phyloP scores from a whole-genome alignment of 2,113 vertebrate species.

The Dasypus novemcinctus region DNA sequence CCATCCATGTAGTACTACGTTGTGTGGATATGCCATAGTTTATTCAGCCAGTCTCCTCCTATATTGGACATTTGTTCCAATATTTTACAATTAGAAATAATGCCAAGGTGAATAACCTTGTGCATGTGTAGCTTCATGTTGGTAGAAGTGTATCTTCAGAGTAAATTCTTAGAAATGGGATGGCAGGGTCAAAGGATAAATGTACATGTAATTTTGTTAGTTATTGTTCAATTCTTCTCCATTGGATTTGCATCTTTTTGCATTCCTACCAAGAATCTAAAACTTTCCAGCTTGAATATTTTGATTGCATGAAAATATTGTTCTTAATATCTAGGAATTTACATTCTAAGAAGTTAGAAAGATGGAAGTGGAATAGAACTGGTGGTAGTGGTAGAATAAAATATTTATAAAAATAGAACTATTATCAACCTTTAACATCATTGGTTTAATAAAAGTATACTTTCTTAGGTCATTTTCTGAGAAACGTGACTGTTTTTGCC shows the following conservation, averaged over 20 bases:
- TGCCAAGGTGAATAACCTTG: not conserved
- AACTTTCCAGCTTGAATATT: not conserved
- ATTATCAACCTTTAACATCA: not conserved
- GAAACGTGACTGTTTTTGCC: not conserved
- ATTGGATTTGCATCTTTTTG: not conserved
- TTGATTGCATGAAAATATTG: slow-evolving; percentile 20
- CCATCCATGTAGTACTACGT: not conserved
- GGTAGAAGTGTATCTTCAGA: not conserved
- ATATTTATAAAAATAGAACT: not conserved
- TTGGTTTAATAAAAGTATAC: slow-evolving; percentile 16
- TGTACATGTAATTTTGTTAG: not conserved
- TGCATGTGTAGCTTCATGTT: not conserved
- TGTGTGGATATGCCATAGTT: not conserved
- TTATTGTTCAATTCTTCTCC: not conserved
- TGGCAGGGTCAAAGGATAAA: not conserved
- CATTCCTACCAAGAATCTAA: not conserved
- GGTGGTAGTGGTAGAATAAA: not conserved
- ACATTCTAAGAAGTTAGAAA: slow-evolving; percentile 12
- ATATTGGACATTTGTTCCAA: not conserved
- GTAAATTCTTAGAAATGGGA: not conserved
- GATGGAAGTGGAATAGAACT: not conserved
- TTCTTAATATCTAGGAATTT: slow-evolving; percentile 33
- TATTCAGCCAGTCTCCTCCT: not conserved
- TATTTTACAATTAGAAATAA: slow-evolving; percentile 18
- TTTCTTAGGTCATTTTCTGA: slow-evolving; percentile 37